phyloP scores from a whole-genome alignment of 2,113 vertebrate species.

The Oreamnos americanus region DNA sequence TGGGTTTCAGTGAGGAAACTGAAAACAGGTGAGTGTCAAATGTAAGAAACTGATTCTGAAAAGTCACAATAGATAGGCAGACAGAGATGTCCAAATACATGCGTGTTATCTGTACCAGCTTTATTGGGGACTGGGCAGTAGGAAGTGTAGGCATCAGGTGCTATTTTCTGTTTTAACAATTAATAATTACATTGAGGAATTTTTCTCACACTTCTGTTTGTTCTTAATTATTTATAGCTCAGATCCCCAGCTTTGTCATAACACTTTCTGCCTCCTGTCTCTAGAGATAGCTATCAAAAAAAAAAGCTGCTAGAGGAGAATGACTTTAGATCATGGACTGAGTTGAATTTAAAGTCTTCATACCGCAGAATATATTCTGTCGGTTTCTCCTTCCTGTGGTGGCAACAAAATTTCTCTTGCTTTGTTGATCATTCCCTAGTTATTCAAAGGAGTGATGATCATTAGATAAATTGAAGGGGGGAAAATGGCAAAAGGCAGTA shows the following conservation, averaged over 20 bases:
- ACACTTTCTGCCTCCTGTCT: neutral
- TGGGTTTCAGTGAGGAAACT: neutral
- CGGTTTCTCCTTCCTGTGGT: neutral
- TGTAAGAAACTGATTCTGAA: neutral
- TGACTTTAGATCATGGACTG: neutral
- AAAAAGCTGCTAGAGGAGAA: conserved; percentile 20
- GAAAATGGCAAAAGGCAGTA: neutral
- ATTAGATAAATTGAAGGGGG: neutral
- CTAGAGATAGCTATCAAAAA: neutral
- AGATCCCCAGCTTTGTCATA: neutral
- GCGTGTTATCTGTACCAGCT: neutral
- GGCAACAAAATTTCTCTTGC: neutral
- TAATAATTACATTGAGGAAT: conserved; percentile 49
- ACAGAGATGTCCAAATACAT: neutral
- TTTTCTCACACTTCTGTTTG: conserved; percentile 39
- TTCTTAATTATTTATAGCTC: conserved; percentile 63
- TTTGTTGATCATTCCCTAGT: neutral
- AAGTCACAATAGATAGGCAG: neutral
- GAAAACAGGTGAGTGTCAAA: neutral
- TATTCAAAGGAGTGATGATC: neutral
- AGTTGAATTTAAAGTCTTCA: neutral
- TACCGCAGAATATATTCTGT: neutral
- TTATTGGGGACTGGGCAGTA: neutral
- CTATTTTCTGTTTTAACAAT: conserved; percentile 26
- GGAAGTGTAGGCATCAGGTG: conserved; percentile 24